A percentile compares a stretch with the other conserved stretches of the same genome.
phyloP scores from a whole-genome alignment of 2,888 invertebrate species.

The Mylabris sibirica region DNA sequence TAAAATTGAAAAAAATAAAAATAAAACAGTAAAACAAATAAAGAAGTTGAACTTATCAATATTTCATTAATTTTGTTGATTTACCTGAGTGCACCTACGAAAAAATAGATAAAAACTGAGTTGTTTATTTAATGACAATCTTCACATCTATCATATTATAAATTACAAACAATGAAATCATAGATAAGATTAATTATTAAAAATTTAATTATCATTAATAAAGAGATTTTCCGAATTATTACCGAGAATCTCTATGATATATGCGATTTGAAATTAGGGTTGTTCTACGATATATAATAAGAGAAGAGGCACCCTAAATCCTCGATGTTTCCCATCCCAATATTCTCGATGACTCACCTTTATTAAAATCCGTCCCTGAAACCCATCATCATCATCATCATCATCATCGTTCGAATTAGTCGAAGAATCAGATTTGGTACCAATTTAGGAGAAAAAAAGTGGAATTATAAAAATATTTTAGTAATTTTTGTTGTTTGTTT shows the following conservation, averaged over 20 bases:
- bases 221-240: not conserved
- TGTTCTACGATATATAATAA: not conserved
- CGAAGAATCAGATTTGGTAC: too few relatives aligned
- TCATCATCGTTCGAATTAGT: not conserved
- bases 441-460: too few relatives aligned
- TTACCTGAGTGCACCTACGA: not conserved
- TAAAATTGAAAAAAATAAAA: too few relatives aligned
- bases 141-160: not conserved
- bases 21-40: not conserved
- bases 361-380: constrained; percentile 2
- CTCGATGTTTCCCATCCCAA: not conserved
- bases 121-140: not conserved
- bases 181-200: constrained; percentile 6
- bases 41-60: constrained; percentile 3
- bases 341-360: constrained; percentile 8
- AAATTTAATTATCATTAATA: not conserved
- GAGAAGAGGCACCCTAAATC: not conserved
- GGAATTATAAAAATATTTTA: not conserved
- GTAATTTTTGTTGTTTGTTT: not conserved
- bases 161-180: constrained; percentile 3
- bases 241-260: too few relatives aligned
- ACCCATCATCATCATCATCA: too few relatives aligned
- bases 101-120: not conserved
- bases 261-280: not conserved
- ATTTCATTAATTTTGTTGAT: not conserved